These are phyloP conservation scores for Rhinoraja longicauda DNA, from an alignment of 2,797 vertebrate species.

Conservation along the genomic window DNA sequence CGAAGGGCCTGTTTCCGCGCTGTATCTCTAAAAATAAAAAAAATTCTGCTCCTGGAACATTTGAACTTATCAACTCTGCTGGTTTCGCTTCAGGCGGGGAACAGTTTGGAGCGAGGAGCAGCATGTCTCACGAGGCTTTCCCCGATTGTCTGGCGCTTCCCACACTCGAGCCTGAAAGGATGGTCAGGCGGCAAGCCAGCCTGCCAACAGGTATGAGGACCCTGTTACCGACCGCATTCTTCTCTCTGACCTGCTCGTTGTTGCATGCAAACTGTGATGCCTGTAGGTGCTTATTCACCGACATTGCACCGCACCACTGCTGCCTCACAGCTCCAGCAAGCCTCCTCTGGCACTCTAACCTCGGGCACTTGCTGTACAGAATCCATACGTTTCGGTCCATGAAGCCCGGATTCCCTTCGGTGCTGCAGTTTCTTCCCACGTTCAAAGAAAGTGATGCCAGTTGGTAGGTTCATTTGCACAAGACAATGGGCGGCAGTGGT, in stretches of 20 bases:
- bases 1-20: too few species aligned
- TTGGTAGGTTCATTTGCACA: too few species aligned
- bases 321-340: constrained; percentile 6
- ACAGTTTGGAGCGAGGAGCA: background rate
- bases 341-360: too few species aligned
- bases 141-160: constrained; percentile 10
- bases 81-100: constrained; percentile 18
- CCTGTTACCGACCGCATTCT: background rate
- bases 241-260: background rate
- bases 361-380: too few species aligned
- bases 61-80: background rate
- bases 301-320: background rate
- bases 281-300: background rate
- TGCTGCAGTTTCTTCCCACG: too few species aligned
- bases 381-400: too few species aligned
- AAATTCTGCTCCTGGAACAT: too few species aligned
- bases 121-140: constrained; percentile 16
- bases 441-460: too few species aligned
- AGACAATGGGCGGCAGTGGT: too few species aligned
- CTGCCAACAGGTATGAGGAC: constrained; percentile 26
- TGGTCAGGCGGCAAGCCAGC: background rate
- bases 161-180: background rate
- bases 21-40: too few species aligned
- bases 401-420: too few species aligned
- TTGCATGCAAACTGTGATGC: background rate